Conservation (phyloP, 2,797 vertebrate species). For the Labeo calbasu region DNA sequence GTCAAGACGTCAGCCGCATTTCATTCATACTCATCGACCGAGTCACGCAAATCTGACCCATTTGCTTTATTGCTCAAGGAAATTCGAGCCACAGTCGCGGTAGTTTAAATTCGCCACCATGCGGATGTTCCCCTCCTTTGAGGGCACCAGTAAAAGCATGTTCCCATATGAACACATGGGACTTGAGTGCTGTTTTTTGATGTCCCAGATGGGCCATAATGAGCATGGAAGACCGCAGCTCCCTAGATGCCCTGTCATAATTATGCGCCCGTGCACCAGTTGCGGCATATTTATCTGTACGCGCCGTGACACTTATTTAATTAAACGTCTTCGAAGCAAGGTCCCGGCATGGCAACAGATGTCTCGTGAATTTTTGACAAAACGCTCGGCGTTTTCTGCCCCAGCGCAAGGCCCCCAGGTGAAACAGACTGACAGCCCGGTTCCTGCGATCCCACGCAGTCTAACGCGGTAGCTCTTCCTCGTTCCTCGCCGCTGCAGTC, state of each 20-base stretch:
- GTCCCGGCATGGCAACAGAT: constrained; percentile 72
- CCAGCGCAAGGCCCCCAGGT: constrained; percentile 72
- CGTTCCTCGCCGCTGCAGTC: constrained; percentile 63
- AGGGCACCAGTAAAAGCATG: constrained; percentile 33
- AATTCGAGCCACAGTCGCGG: constrained; percentile 21
- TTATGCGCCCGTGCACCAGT: constrained; percentile 61
- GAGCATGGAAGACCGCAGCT: constrained; percentile 54
- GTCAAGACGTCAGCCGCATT: constrained; percentile 37
- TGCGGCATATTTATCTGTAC: constrained; percentile 68
- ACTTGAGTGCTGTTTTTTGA: constrained; percentile 39
- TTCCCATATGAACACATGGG: constrained; percentile 42
- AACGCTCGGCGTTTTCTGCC: constrained; percentile 68
- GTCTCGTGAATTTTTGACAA: constrained; percentile 75
- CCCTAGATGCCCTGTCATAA: constrained; percentile 61
- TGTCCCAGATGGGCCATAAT: constrained; percentile 61
- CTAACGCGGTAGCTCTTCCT: constrained; percentile 62
- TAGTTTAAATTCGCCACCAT: constrained; percentile 5
- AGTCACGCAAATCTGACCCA: background rate
- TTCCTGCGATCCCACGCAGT: constrained; percentile 61
- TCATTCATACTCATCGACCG: constrained; percentile 61
- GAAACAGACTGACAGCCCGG: constrained; percentile 70
- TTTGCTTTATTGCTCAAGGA: constrained; percentile 3
- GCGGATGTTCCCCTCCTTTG: constrained; percentile 29
- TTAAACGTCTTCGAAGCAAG: constrained; percentile 74
- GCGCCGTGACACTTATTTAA: constrained; percentile 71